Conservation (phyloP, 2,797 vertebrate genomes). For the Platalea minor region DNA sequence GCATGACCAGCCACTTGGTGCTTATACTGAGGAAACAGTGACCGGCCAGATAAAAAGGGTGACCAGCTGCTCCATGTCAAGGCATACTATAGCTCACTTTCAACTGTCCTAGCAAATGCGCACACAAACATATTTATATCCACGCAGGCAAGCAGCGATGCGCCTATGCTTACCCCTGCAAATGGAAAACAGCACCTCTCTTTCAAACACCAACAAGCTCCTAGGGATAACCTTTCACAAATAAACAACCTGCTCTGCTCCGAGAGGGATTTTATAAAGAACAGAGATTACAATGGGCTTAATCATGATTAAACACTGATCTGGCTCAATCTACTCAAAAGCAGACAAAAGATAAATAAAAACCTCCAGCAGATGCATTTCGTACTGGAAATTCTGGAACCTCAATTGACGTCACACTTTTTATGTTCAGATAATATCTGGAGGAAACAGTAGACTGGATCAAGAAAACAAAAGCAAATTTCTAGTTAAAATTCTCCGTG, state of each 20-base stretch:
- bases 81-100: not conserved
- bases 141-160: not conserved
- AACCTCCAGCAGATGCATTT: slow-evolving; percentile 50
- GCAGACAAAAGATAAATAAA: slow-evolving; percentile 55
- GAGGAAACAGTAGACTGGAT: slow-evolving; percentile 35
- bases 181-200: not conserved
- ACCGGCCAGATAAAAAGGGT: not conserved
- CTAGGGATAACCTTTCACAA: slow-evolving; percentile 13
- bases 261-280: slow-evolving; percentile 27
- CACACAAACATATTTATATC: not conserved
- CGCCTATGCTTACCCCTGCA: not conserved
- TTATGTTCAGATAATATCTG: slow-evolving; percentile 40
- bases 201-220: not conserved
- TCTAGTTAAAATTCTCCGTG: slow-evolving; percentile 30
- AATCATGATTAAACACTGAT: slow-evolving; percentile 55
- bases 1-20: not conserved
- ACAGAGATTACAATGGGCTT: slow-evolving; percentile 53
- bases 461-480: slow-evolving; percentile 46
- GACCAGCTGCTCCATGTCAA: not conserved
- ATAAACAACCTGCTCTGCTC: slow-evolving; percentile 38
- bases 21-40: not conserved
- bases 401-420: slow-evolving; percentile 42
- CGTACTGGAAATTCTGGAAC: slow-evolving; percentile 46
- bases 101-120: not conserved
- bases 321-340: slow-evolving; percentile 53